Evolutionary conservation across 2,888 invertebrate species (phyloP).

Genomic region (Metellina segmentata): DNA sequence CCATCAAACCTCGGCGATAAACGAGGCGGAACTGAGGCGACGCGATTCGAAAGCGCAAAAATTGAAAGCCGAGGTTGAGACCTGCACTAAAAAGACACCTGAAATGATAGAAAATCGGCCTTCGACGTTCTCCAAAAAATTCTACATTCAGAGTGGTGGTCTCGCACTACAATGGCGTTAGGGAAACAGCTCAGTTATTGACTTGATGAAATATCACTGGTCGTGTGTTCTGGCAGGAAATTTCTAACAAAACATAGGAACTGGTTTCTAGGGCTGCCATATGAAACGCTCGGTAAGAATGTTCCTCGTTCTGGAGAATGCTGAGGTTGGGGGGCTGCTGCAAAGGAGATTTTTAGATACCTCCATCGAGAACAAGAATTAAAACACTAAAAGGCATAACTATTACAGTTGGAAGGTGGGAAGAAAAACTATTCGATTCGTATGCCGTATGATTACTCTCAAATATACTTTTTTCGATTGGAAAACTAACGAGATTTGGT

Average conservation of each 20-base stretch:
- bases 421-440: too few relatives aligned
- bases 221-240: slow-evolving; percentile 26
- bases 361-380: too few relatives aligned
- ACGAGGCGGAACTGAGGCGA: slow-evolving; percentile 60
- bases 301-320: too few relatives aligned
- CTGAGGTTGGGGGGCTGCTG: too few relatives aligned
- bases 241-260: slow-evolving; percentile 25
- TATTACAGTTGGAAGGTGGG: too few relatives aligned
- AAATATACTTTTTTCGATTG: too few relatives aligned
- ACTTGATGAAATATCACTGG: slow-evolving; percentile 51
- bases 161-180: slow-evolving; percentile 47
- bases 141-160: not conserved
- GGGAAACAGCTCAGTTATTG: slow-evolving; percentile 44
- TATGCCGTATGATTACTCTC: too few relatives aligned
- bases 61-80: slow-evolving; percentile 14
- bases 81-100: slow-evolving; percentile 29
- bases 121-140: slow-evolving; percentile 29
- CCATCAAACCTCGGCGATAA: slow-evolving; percentile 34
- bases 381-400: too few relatives aligned
- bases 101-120: slow-evolving; percentile 11
- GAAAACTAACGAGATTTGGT: too few relatives aligned
- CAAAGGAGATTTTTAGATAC: too few relatives aligned
- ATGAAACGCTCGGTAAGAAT: not conserved
- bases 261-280: slow-evolving; percentile 65
- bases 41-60: slow-evolving; percentile 30